phyloP scores from a whole-genome alignment of 2,797 vertebrate species.

The Nyctalus aviator region DNA sequence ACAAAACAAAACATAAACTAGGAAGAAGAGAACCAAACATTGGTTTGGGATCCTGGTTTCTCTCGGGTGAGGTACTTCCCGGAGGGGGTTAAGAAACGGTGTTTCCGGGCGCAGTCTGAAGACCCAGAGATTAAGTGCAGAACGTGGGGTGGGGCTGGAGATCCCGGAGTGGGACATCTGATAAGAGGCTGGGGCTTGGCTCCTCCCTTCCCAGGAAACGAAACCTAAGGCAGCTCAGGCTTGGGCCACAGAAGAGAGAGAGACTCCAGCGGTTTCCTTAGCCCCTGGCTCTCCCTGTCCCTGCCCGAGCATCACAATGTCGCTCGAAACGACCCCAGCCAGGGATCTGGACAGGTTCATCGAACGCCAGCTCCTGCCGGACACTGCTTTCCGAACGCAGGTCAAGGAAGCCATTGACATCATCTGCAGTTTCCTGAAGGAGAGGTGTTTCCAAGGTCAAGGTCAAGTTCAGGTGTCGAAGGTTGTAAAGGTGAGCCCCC shows the following conservation, averaged over 20 bases:
- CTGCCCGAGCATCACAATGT: accelerated
- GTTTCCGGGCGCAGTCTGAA: background rate
- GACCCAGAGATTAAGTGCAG: background rate
- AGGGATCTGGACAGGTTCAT: constrained; percentile 59
- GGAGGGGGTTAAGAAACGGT: background rate
- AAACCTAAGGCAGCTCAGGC: background rate
- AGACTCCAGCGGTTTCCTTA: accelerated
- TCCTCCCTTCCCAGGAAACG: background rate
- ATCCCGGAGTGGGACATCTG: background rate
- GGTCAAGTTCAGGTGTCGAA: background rate
- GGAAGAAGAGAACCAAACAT: background rate
- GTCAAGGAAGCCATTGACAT: background rate
- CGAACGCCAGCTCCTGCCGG: background rate
- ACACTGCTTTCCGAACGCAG: accelerated
- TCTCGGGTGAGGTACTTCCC: background rate
- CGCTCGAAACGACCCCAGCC: accelerated
- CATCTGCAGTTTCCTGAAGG: constrained; percentile 75
- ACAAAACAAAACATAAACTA: background rate
- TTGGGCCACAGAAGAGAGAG: accelerated
- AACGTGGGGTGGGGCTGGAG: background rate
- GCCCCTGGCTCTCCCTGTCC: background rate
- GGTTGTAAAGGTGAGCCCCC: constrained; percentile 79
- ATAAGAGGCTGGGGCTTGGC: background rate
- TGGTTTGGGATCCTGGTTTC: background rate
- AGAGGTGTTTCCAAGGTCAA: background rate